A percentile compares a stretch with the other conserved stretches of the same genome.
These are phyloP conservation scores for Polyommatus icarus DNA, from an alignment of 2,888 invertebrate genomes.

Conservation along the genomic window DNA sequence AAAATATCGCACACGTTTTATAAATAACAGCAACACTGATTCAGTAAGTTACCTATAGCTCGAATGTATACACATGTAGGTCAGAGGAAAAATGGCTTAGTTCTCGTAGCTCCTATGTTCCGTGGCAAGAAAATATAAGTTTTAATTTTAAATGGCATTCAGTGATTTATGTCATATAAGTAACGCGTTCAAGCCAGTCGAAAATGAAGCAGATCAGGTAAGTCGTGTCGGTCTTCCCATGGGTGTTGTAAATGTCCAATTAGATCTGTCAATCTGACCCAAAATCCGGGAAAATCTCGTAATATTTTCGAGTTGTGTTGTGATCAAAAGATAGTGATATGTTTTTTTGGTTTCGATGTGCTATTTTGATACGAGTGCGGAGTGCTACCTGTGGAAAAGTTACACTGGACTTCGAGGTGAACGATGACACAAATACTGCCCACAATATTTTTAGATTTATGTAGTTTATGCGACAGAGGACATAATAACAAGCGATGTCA, in stretches of 20 bases:
- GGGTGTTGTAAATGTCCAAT: constrained; percentile 71
- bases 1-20: constrained; percentile 33
- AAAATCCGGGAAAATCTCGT: constrained; percentile 67
- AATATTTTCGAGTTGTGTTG: constrained; percentile 51
- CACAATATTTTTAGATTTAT: constrained; percentile 79
- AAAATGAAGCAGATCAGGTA: constrained; percentile 79
- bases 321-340: constrained; percentile 40
- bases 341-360: constrained; percentile 14
- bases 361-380: constrained; percentile 27
- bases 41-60: constrained; percentile 56
- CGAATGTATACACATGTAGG: constrained; percentile 78
- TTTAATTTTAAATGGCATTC: constrained; percentile 80
- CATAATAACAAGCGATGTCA: constrained; percentile 57
- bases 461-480: constrained; percentile 71
- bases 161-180: constrained; percentile 79
- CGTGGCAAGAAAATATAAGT: constrained; percentile 75
- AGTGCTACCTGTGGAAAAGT: constrained; percentile 34
- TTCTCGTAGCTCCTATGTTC: constrained; percentile 73
- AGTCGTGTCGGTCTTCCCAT: constrained; percentile 61
- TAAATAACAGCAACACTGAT: constrained; percentile 68
- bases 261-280: constrained; percentile 74
- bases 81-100: constrained; percentile 81
- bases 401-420: constrained; percentile 49
- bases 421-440: constrained; percentile 71
- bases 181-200: constrained; percentile 76